phyloP scores from a whole-genome alignment of 2,113 vertebrate species.

The Gobius niger region DNA sequence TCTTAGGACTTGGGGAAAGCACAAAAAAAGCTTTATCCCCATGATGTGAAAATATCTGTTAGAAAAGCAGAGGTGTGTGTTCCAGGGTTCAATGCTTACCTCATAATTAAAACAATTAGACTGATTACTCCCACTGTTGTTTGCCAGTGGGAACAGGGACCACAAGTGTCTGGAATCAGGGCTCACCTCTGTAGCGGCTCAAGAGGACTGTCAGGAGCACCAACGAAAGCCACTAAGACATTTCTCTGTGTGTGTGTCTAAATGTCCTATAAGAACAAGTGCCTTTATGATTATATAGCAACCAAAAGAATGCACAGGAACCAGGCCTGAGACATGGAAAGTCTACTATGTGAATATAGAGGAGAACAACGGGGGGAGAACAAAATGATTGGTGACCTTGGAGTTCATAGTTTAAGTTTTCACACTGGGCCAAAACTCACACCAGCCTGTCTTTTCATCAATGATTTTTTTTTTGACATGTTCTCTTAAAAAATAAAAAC shows the following conservation, averaged over 20 bases:
- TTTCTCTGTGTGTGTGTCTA: not conserved
- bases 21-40: constrained; percentile 39
- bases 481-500: constrained; percentile 35
- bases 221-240: constrained; percentile 7
- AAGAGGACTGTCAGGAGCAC: not conserved
- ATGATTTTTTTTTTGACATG: constrained; percentile 27
- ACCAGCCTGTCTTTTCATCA: constrained; percentile 10
- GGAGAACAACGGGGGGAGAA: too few relatives aligned
- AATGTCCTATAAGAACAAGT: too few relatives aligned
- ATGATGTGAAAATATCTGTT: constrained; percentile 54
- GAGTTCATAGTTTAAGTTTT: not conserved
- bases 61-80: constrained; percentile 52
- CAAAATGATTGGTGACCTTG: not conserved
- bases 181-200: constrained; percentile 47
- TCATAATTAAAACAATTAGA: constrained; percentile 64
- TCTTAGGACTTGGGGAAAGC: constrained; percentile 11
- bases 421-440: not conserved
- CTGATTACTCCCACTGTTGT: constrained; percentile 61
- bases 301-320: too few relatives aligned
- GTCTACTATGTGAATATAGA: too few relatives aligned
- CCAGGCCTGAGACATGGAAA: too few relatives aligned
- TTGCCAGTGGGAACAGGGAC: constrained; percentile 51
- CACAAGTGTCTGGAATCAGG: constrained; percentile 47
- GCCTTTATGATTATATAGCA: too few relatives aligned
- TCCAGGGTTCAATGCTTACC: constrained; percentile 50